Evolutionary conservation across 1,140 invertebrate species (phyloP).

Genomic region (Bacillus rossius): DNA sequence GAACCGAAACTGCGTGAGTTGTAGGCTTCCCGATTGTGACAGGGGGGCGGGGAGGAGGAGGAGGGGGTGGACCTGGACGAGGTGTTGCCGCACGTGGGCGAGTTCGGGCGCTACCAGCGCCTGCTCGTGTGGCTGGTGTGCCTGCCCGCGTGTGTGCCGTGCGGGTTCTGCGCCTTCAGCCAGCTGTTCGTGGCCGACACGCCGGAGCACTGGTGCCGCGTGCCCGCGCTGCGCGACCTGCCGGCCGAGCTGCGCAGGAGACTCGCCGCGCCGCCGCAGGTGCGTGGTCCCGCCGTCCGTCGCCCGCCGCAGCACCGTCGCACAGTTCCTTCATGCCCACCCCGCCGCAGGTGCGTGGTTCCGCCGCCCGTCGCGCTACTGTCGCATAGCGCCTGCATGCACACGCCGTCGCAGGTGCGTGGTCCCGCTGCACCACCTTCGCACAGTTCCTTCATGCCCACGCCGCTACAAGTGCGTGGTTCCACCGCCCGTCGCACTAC

Average conservation of each 20-base stretch:
- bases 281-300: background rate
- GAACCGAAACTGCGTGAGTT: too few relatives aligned
- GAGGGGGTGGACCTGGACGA: constrained; percentile 73
- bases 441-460: too few relatives aligned
- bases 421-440: too few relatives aligned
- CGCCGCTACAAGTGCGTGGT: too few relatives aligned
- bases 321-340: too few relatives aligned
- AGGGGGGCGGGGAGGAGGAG: constrained; percentile 34
- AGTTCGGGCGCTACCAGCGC: constrained; percentile 84
- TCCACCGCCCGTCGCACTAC: too few relatives aligned
- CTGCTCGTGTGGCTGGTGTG: constrained; percentile 80
- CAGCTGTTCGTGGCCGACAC: constrained; percentile 82
- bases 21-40: too few relatives aligned
- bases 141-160: constrained; percentile 79
- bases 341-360: too few relatives aligned
- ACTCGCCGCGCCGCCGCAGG: constrained; percentile 54
- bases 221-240: constrained; percentile 57
- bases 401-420: too few relatives aligned
- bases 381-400: too few relatives aligned
- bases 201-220: constrained; percentile 72
- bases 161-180: constrained; percentile 86
- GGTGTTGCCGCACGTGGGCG: constrained; percentile 74
- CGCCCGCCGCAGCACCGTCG: too few relatives aligned
- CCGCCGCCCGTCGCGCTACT: too few relatives aligned
- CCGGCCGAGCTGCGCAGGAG: constrained; percentile 52